These are phyloP conservation scores for Bombus difficillimus DNA, from an alignment of 1,140 invertebrate species.

Conservation along the genomic window DNA sequence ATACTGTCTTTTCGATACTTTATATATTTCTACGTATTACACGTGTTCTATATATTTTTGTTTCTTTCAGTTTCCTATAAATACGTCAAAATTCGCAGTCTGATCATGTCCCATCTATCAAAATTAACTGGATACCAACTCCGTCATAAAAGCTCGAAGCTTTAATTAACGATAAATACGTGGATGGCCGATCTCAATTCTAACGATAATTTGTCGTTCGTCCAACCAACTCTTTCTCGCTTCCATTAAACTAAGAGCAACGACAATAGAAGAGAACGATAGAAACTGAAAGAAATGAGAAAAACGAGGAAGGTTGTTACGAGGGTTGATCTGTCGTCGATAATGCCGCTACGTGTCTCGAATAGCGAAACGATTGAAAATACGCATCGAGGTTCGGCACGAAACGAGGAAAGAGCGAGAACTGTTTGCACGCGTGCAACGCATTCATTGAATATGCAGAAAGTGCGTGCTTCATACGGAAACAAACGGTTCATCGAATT, in stretches of 20 bases:
- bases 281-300: neutral
- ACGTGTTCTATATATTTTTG: no score
- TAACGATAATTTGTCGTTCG: neutral
- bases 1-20: no score
- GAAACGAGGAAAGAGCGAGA: constrained; percentile 3
- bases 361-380: constrained; percentile 20
- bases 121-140: neutral
- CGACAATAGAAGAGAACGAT: neutral
- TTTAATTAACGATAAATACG: neutral
- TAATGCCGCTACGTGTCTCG: constrained; percentile 29
- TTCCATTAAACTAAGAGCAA: neutral
- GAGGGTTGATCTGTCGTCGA: constrained; percentile 13
- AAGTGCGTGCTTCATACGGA: constrained; percentile 33
- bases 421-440: constrained; percentile 7
- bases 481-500: constrained; percentile 43
- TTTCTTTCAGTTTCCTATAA: no score
- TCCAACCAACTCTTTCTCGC: neutral
- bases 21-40: no score
- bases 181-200: neutral
- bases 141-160: neutral
- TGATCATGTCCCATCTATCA: neutral
- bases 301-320: neutral
- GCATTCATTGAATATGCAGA: constrained; percentile 34
- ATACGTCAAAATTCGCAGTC: no score
- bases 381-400: neutral